phyloP scores from a whole-genome alignment of 2,888 invertebrate species.

The Gryllus longicercus region DNA sequence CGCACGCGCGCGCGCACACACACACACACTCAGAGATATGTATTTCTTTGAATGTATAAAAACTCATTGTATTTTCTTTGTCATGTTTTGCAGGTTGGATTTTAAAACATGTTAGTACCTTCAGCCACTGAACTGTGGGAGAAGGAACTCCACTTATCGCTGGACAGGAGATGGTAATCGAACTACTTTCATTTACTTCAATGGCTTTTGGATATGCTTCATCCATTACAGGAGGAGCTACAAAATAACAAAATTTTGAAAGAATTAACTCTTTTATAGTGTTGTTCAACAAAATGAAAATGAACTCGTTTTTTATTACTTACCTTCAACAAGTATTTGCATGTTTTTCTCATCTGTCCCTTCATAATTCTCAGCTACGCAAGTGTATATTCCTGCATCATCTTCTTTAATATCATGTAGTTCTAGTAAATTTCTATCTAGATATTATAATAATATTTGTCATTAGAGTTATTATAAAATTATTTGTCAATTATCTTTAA shows the following conservation, averaged over 20 bases:
- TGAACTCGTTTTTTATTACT: constrained; percentile 25
- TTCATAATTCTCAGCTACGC: constrained; percentile 54
- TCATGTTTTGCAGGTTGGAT: background rate
- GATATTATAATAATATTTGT: background rate
- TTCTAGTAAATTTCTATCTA: background rate
- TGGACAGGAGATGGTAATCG: constrained; percentile 42
- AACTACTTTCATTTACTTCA: constrained; percentile 39
- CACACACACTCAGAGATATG: too few relatives aligned
- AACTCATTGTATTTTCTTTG: too few relatives aligned
- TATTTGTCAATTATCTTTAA: too few relatives aligned
- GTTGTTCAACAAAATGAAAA: background rate
- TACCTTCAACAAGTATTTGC: constrained; percentile 42
- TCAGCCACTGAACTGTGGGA: constrained; percentile 39
- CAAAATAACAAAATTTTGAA: background rate
- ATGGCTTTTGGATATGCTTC: constrained; percentile 32
- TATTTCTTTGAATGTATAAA: too few relatives aligned
- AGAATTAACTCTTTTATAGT: background rate
- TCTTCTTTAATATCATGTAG: background rate
- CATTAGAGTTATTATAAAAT: background rate
- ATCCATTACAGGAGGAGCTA: constrained; percentile 39
- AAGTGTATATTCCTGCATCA: constrained; percentile 53
- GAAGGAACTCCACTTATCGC: constrained; percentile 39
- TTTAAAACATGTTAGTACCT: constrained; percentile 36
- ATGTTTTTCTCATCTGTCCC: constrained; percentile 48
- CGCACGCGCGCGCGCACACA: too few relatives aligned